Conservation (phyloP, 2,888 invertebrate species). For the Bellardia pandia region DNA sequence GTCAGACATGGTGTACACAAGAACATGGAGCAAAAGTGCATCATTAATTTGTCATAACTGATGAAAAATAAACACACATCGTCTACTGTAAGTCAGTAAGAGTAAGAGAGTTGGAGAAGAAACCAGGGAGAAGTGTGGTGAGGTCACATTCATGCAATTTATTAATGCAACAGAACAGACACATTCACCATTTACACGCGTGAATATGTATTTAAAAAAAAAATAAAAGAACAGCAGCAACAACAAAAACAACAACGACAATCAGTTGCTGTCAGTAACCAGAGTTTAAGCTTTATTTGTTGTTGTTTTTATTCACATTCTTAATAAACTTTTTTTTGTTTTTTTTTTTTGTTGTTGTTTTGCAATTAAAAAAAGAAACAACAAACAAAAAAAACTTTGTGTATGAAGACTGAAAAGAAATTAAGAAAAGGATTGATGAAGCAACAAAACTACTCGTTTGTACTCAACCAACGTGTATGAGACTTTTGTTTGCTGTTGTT, state of each 20-base stretch:
- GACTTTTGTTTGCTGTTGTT: slow-evolving; percentile 7
- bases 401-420: slow-evolving; percentile 43
- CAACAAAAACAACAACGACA: not conserved
- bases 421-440: slow-evolving; percentile 68
- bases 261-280: not conserved
- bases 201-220: slow-evolving; percentile 27
- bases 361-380: slow-evolving; percentile 49
- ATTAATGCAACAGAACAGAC: slow-evolving; percentile 16
- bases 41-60: slow-evolving; percentile 53
- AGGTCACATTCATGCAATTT: slow-evolving; percentile 39
- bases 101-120: not conserved
- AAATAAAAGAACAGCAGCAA: not conserved
- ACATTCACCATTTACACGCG: not conserved
- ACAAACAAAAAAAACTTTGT: slow-evolving; percentile 12
- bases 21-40: slow-evolving; percentile 43
- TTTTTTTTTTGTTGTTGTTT: slow-evolving; percentile 47
- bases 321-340: slow-evolving; percentile 29
- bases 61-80: not conserved
- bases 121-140: not conserved
- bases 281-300: slow-evolving; percentile 1
- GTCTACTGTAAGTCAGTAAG: not conserved
- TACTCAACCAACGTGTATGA: slow-evolving; percentile 28
- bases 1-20: slow-evolving; percentile 8
- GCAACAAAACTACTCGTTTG: slow-evolving; percentile 60
- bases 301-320: slow-evolving; percentile 32